Percentiles rank a stretch among this genome's conserved stretches.
Conservation (phyloP, 2,797 vertebrate genomes). For the Craterocephalus amniculus region DNA sequence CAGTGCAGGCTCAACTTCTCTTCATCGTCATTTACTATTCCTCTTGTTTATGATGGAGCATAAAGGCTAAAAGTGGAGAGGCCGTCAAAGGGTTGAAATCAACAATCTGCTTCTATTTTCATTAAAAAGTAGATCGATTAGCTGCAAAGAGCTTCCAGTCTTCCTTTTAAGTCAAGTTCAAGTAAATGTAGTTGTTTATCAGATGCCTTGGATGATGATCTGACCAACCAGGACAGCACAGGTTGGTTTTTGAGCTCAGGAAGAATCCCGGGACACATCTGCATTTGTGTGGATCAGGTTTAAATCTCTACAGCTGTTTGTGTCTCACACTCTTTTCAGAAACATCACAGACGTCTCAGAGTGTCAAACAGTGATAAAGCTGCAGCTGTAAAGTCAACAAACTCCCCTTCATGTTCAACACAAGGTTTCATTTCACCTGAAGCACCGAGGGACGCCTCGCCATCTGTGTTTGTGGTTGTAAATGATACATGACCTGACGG, state of each 20-base stretch:
- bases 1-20: not conserved
- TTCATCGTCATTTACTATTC: not conserved
- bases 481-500: slow-evolving; percentile 61
- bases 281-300: not conserved
- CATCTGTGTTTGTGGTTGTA: slow-evolving; percentile 52
- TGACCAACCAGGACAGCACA: not conserved
- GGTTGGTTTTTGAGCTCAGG: not conserved
- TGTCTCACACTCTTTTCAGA: not conserved
- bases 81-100: not conserved
- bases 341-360: not conserved
- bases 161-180: not conserved
- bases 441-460: slow-evolving; percentile 34
- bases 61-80: not conserved
- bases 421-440: slow-evolving; percentile 42
- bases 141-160: not conserved
- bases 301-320: slow-evolving; percentile 5
- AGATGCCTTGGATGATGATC: not conserved
- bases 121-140: not conserved
- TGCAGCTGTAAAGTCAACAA: slow-evolving; percentile 21
- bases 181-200: not conserved
- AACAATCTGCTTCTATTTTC: not conserved
- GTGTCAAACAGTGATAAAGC: slow-evolving; percentile 33
- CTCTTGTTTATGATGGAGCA: not conserved
- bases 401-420: slow-evolving; percentile 34
- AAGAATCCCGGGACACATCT: not conserved